Conservation (phyloP, 92 coral and sea anemone species). For the Siderastrea siderea region DNA sequence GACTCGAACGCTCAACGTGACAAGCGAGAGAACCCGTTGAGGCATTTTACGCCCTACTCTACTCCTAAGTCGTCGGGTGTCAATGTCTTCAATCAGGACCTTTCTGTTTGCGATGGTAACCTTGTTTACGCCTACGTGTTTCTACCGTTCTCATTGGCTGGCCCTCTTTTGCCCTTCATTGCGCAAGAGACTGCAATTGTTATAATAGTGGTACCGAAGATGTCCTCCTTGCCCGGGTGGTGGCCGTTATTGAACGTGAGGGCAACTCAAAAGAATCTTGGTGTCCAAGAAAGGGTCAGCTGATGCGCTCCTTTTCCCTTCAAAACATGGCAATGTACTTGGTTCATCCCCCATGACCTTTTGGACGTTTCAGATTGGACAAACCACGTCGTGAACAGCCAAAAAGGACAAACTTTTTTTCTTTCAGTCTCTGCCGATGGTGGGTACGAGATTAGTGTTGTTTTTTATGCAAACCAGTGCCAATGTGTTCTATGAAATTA, state of each 20-base stretch:
- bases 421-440: slow-evolving; percentile 18
- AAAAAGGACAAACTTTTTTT: neutral
- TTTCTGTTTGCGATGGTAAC: slow-evolving; percentile 33
- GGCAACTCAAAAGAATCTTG: slow-evolving; percentile 17
- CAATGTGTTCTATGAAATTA: too few species aligned
- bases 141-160: slow-evolving; percentile 47
- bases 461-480: too few species aligned
- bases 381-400: neutral
- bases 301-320: slow-evolving; percentile 48
- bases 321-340: slow-evolving; percentile 38
- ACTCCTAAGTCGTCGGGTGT: slow-evolving; percentile 43
- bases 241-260: slow-evolving; percentile 43
- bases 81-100: slow-evolving; percentile 56
- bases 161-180: slow-evolving; percentile 45
- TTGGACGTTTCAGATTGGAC: slow-evolving; percentile 21
- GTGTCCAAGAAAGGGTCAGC: slow-evolving; percentile 13
- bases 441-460: neutral
- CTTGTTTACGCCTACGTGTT: slow-evolving; percentile 55
- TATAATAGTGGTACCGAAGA: slow-evolving; percentile 36
- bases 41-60: slow-evolving; percentile 47
- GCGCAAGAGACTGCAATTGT: slow-evolving; percentile 23
- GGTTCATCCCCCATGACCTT: slow-evolving; percentile 4
- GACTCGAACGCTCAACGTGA: slow-evolving; percentile 56
- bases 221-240: slow-evolving; percentile 55
- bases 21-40: slow-evolving; percentile 29